Evolutionary conservation across 2,888 invertebrate genomes (phyloP), one percentile per base, ranked within the genome.

Genomic region (Plusia festucae): DNA sequence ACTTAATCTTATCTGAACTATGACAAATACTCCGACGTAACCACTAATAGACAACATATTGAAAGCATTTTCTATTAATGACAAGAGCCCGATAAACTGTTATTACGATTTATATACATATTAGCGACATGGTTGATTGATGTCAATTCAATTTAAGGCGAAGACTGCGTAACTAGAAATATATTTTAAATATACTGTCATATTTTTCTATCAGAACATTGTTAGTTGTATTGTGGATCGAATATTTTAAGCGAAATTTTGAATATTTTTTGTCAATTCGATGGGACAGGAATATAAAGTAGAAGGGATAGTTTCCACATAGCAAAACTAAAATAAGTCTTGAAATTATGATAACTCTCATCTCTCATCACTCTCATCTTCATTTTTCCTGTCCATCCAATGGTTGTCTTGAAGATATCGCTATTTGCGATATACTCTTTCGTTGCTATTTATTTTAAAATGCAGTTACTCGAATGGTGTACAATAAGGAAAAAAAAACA

Each of bases 11-110:
- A 82, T 82, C 82, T 74, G 59, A 24, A 49, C 60, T 68, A 73
- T 78, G 79, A 82, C 81, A 79, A 82, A 80, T 73, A 75, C 40
- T 34, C 44, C 64, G 73, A 76, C 77, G 76, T 73, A 84, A 79
- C 68, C 30, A 59, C 66, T 49, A 40, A 68, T 68, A 71, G 53
- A 58, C 49, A 65, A 66, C 65, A 59, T 70, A 76, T 74, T 65
- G 73, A 82, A 73, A 76, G 73, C 71, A 63, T 81, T 82, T 84
- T 83, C 82, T 82, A 81, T 78, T 86, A 85, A 88, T 86, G 87
- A 86, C 85, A 82, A 83, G 75, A 76, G 79, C 76, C 73, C 76
- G 81, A 85, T 83, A 84, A 85, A 86, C 85, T 73, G 83, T 79
- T 78, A 85, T 85, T 85, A 86, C 84, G 71, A 85, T 85, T 81